Conservation (phyloP, 2,888 invertebrate genomes). For the Sinohyriopsis cumingii region DNA sequence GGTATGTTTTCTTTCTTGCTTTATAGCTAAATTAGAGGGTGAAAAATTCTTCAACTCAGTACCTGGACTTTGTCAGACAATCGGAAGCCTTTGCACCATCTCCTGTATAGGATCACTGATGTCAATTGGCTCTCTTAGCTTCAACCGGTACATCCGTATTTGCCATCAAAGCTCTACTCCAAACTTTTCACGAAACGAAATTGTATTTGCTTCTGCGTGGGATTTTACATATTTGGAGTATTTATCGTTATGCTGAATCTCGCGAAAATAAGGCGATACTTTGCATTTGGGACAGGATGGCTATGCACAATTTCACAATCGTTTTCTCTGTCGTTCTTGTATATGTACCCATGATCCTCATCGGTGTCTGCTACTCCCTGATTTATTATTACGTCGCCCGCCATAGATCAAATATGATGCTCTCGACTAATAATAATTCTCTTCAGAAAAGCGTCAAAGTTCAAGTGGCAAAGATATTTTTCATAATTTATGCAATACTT, state of each 20-base stretch:
- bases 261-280: constrained; percentile 37
- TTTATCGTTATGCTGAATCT: constrained; percentile 33
- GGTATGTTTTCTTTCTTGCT: background rate
- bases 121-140: constrained; percentile 40
- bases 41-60: constrained; percentile 31
- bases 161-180: constrained; percentile 34
- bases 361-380: constrained; percentile 25
- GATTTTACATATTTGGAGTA: constrained; percentile 33
- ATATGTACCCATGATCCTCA: constrained; percentile 37
- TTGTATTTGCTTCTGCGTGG: constrained; percentile 33
- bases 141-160: constrained; percentile 48
- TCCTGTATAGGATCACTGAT: constrained; percentile 47
- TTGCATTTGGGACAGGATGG: constrained; percentile 48
- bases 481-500: constrained; percentile 33
- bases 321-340: constrained; percentile 42
- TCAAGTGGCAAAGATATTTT: constrained; percentile 36
- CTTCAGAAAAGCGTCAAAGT: constrained; percentile 3
- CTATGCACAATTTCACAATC: constrained; percentile 38
- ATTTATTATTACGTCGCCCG: too few species aligned
- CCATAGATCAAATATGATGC: too few species aligned
- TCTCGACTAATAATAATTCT: background rate
- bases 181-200: constrained; percentile 31
- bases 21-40: constrained; percentile 47
- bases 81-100: constrained; percentile 47
- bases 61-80: constrained; percentile 37